Percentiles rank a stretch among this genome's conserved stretches.
These are phyloP conservation scores for Pemphredon lugubris DNA, from an alignment of 2,888 invertebrate genomes.

Conservation along the genomic window DNA sequence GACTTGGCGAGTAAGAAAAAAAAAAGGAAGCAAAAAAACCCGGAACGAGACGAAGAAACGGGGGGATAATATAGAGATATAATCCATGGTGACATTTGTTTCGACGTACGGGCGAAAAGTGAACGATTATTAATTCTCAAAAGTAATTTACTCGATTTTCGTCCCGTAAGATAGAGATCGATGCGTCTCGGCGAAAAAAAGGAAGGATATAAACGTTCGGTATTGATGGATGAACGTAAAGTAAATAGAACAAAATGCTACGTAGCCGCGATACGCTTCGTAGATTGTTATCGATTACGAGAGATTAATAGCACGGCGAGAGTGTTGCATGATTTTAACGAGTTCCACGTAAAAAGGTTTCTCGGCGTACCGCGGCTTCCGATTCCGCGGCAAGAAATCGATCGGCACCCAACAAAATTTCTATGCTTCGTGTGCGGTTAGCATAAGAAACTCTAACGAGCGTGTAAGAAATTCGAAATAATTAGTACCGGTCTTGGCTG, in stretches of 20 bases:
- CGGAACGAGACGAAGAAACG: no score
- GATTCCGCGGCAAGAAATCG: conserved; percentile 43
- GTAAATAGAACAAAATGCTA: conserved; percentile 35
- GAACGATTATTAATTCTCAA: no score
- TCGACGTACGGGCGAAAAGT: no score
- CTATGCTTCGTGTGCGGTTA: conserved; percentile 38
- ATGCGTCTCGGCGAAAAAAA: not conserved
- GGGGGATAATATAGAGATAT: no score
- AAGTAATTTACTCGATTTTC: no score
- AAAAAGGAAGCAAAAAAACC: no score
- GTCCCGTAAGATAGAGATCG: not conserved
- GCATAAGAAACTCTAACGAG: conserved; percentile 63
- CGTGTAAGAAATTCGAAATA: conserved; percentile 72
- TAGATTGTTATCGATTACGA: conserved; percentile 47
- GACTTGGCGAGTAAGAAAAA: not conserved
- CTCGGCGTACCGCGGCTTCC: conserved; percentile 17
- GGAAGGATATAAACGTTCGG: not conserved
- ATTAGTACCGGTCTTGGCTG: conserved; percentile 66
- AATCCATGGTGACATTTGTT: no score
- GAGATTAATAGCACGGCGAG: conserved; percentile 45
- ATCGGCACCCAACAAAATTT: conserved; percentile 38
- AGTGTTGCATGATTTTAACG: conserved; percentile 48
- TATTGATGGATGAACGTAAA: conserved; percentile 32
- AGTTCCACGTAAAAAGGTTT: conserved; percentile 23
- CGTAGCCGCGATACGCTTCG: conserved; percentile 8